phyloP scores from a whole-genome alignment of 2,888 invertebrate genomes.

The Eilema griseolum region DNA sequence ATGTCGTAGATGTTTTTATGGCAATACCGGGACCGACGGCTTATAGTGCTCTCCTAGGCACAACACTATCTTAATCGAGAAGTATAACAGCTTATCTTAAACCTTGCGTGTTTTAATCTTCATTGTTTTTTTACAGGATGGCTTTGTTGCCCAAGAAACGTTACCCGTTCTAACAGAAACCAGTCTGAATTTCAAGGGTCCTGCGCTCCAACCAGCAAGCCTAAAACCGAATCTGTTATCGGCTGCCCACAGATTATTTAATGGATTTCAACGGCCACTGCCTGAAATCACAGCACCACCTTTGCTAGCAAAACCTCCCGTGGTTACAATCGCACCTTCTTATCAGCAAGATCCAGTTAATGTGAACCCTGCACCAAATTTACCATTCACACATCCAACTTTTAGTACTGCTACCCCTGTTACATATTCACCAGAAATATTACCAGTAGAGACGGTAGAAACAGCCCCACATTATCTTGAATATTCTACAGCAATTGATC shows the following conservation, averaged over 20 bases:
- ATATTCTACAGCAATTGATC: not conserved
- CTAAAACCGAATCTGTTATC: slow-evolving; percentile 17
- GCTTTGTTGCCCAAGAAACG: slow-evolving; percentile 27
- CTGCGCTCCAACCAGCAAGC: slow-evolving; percentile 25
- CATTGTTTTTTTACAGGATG: slow-evolving; percentile 50
- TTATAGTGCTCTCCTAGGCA: too few relatives aligned
- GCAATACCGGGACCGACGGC: too few relatives aligned
- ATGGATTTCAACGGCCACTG: slow-evolving; percentile 16
- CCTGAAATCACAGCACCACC: slow-evolving; percentile 25
- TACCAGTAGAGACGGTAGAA: not conserved
- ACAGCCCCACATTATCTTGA: not conserved
- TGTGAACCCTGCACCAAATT: slow-evolving; percentile 20
- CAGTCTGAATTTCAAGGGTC: slow-evolving; percentile 7
- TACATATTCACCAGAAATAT: not conserved
- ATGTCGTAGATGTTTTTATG: too few relatives aligned
- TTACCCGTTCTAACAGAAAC: slow-evolving; percentile 10
- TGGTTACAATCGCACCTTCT: not conserved
- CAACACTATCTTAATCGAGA: not conserved
- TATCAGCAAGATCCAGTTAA: slow-evolving; percentile 23
- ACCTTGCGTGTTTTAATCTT: slow-evolving; percentile 20
- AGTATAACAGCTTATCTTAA: slow-evolving; percentile 17
- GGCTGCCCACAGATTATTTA: slow-evolving; percentile 20
- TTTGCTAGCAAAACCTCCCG: slow-evolving; percentile 7
- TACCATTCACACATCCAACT: slow-evolving; percentile 2
- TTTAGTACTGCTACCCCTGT: slow-evolving; percentile 6